Conservation (phyloP, 2,797 vertebrate genomes). For the Fringilla coelebs region DNA sequence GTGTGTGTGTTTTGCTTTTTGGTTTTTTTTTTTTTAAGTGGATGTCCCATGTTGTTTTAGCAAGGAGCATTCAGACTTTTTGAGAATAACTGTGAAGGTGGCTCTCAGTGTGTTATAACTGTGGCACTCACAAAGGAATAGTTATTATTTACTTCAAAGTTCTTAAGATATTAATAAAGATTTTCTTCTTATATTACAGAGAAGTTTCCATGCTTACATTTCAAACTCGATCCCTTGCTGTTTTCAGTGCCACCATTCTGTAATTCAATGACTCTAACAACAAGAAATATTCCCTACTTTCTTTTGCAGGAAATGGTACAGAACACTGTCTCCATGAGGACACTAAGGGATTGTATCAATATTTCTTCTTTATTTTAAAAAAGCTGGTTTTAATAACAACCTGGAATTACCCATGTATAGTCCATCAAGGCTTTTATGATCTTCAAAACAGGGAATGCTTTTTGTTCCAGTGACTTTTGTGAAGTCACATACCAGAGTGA, state of each 20-base stretch:
- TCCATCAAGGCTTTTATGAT: conserved; percentile 34
- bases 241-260: neutral
- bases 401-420: neutral
- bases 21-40: neutral
- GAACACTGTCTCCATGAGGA: neutral
- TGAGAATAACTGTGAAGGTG: neutral
- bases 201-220: neutral
- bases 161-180: neutral
- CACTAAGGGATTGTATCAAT: neutral
- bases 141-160: neutral
- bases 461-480: conserved; percentile 35
- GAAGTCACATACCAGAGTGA: conserved; percentile 47
- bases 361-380: neutral
- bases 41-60: neutral
- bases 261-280: neutral
- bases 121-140: neutral
- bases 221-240: neutral
- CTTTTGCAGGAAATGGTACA: neutral
- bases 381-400: conserved; percentile 24
- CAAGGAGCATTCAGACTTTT: neutral
- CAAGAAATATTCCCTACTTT: neutral
- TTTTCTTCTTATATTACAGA: neutral
- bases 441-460: conserved; percentile 28
- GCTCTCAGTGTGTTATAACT: neutral
- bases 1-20: neutral